Evolutionary conservation across 2,797 vertebrate genomes (phyloP).

Genomic region (Spinus pinus): DNA sequence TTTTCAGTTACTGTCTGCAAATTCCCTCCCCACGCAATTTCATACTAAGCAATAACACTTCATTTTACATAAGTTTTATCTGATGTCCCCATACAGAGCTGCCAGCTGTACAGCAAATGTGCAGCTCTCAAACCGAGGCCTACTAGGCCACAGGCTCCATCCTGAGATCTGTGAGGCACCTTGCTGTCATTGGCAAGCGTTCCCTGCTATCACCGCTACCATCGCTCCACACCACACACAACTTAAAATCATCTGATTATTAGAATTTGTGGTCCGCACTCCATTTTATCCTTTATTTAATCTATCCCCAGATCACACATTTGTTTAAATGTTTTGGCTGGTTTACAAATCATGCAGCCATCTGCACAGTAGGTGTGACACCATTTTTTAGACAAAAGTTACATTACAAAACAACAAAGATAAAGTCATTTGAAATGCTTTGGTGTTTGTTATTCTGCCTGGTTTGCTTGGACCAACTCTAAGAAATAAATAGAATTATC

Average conservation of each 20-base stretch:
- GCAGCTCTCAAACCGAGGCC: conserved; percentile 91
- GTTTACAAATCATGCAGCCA: conserved; percentile 84
- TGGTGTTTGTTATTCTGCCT: conserved; percentile 89
- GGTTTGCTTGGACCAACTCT: conserved; percentile 86
- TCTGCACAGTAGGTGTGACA: conserved; percentile 85
- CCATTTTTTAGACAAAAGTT: conserved; percentile 82
- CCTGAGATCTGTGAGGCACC: conserved; percentile 88
- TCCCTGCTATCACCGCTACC: conserved; percentile 70
- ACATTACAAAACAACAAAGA: conserved; percentile 82
- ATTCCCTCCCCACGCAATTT: conserved; percentile 77
- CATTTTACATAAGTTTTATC: conserved; percentile 89
- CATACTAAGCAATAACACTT: conserved; percentile 83
- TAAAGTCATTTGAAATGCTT: conserved; percentile 81
- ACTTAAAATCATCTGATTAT: conserved; percentile 83
- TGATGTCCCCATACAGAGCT: conserved; percentile 95
- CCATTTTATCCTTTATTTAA: conserved; percentile 82
- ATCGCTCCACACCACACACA: conserved; percentile 74
- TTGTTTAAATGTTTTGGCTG: conserved; percentile 90
- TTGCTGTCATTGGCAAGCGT: conserved; percentile 80
- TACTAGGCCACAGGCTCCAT: conserved; percentile 89
- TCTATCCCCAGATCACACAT: conserved; percentile 83
- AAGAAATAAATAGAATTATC: conserved; percentile 98
- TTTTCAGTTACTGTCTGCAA: conserved; percentile 78
- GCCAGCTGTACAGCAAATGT: conserved; percentile 97
- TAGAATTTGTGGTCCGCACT: conserved; percentile 80